phyloP scores from a whole-genome alignment of 2,797 vertebrate genomes.

The Hippocampus kuda region DNA sequence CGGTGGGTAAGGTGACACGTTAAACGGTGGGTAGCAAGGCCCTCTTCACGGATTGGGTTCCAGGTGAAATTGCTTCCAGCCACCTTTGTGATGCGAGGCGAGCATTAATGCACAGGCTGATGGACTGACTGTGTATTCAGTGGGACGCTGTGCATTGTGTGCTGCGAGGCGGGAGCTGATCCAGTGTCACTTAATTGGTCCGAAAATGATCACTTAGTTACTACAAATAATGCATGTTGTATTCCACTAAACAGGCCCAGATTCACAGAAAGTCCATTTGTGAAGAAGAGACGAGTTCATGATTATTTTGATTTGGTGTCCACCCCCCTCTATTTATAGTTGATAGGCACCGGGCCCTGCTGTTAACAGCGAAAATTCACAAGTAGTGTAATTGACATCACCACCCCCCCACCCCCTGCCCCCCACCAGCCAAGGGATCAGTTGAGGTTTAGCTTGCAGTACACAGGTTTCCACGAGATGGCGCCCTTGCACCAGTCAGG shows the following conservation, averaged over 20 bases:
- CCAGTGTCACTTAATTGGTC: neutral
- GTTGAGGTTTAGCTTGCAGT: neutral
- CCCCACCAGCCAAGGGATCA: neutral
- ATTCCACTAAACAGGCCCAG: too few relatives aligned
- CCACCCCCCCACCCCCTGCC: too few relatives aligned
- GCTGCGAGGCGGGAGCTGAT: neutral
- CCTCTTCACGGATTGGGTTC: conserved; percentile 53
- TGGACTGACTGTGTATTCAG: neutral
- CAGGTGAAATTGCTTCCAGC: conserved; percentile 60
- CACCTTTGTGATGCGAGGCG: neutral
- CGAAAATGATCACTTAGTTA: too few relatives aligned
- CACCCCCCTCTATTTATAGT: too few relatives aligned
- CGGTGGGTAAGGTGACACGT: conserved; percentile 60
- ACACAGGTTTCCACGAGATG: neutral
- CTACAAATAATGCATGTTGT: too few relatives aligned
- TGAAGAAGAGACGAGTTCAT: too few relatives aligned
- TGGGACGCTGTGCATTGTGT: neutral
- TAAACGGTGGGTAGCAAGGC: conserved; percentile 55
- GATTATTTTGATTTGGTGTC: too few relatives aligned
- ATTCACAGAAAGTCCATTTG: too few relatives aligned
- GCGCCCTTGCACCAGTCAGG: neutral
- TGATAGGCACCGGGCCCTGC: too few relatives aligned
- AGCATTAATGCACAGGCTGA: conserved; percentile 15
- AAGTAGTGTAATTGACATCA: too few relatives aligned
- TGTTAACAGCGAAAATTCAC: too few relatives aligned